phyloP scores from a whole-genome alignment of 2,113 vertebrate genomes.

The Apteryx mantelli region DNA sequence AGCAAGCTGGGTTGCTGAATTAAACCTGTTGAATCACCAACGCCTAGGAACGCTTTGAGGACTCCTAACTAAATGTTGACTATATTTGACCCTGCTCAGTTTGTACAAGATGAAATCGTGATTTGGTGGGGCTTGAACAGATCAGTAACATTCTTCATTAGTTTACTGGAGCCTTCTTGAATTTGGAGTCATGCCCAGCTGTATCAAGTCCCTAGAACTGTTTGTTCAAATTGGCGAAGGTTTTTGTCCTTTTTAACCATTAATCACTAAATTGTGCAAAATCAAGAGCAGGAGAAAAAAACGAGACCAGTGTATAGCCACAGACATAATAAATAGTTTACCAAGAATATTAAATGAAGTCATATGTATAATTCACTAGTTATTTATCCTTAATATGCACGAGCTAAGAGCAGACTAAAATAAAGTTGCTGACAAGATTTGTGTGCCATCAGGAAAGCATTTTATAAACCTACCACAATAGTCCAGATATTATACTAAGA shows the following conservation, averaged over 20 bases:
- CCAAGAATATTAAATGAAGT: conserved; percentile 34
- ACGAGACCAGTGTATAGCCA: background rate
- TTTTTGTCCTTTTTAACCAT: conserved; percentile 52
- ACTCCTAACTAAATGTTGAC: background rate
- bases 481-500: background rate
- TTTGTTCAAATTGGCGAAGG: conserved; percentile 56
- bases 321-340: conserved; percentile 59
- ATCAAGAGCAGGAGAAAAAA: conserved; percentile 2
- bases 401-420: conserved; percentile 23
- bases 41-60: background rate
- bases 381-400: conserved; percentile 54
- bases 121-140: conserved; percentile 3
- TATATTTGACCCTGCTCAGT: background rate
- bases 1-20: background rate
- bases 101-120: conserved; percentile 15
- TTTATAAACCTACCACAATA: conserved; percentile 22
- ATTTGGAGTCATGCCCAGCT: conserved; percentile 7
- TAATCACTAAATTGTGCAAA: conserved; percentile 60
- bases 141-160: conserved; percentile 18
- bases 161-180: conserved; percentile 36
- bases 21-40: background rate
- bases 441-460: conserved; percentile 39
- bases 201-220: conserved; percentile 46
- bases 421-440: conserved; percentile 46
- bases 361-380: background rate